Evolutionary conservation across 2,888 invertebrate genomes (phyloP).

Genomic region (Gonocerus acuteangulatus): DNA sequence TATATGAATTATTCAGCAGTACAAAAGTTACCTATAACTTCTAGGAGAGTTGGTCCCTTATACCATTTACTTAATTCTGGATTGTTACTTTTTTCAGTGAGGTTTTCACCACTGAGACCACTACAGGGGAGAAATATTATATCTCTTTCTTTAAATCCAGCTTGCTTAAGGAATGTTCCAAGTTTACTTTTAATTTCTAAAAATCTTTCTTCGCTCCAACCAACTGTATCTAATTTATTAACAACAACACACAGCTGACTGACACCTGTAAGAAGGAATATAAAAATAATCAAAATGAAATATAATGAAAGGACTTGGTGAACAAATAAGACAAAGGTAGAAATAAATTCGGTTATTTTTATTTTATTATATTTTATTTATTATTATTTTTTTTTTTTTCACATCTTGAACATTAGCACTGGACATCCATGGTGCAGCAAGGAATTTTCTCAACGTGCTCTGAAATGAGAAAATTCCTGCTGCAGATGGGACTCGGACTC

Average conservation of each 20-base stretch:
- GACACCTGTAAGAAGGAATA: constrained; percentile 57
- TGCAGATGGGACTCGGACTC: too few species aligned
- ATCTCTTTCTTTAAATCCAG: constrained; percentile 80
- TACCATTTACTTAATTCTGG: constrained; percentile 60
- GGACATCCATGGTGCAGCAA: too few species aligned
- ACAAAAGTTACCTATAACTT: constrained; percentile 62
- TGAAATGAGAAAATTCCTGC: too few species aligned
- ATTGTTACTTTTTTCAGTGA: constrained; percentile 58
- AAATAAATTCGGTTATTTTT: too few species aligned
- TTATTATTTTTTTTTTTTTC: too few species aligned
- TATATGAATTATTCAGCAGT: too few species aligned
- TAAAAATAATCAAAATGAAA: too few species aligned
- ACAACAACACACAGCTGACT: constrained; percentile 89
- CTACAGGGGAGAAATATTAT: constrained; percentile 90
- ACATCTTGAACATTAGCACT: too few species aligned
- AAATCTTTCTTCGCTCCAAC: constrained; percentile 87
- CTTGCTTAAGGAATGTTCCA: constrained; percentile 75
- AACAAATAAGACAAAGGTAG: too few species aligned
- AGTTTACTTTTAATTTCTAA: constrained; percentile 79
- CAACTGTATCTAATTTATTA: constrained; percentile 93
- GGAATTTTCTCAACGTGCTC: too few species aligned
- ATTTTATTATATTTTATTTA: too few species aligned
- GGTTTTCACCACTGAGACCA: constrained; percentile 91
- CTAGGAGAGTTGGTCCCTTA: constrained; percentile 71
- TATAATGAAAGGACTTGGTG: too few species aligned